Evolutionary conservation across 1,140 invertebrate species (phyloP).

Genomic region (Parasteatoda tepidariorum): DNA sequence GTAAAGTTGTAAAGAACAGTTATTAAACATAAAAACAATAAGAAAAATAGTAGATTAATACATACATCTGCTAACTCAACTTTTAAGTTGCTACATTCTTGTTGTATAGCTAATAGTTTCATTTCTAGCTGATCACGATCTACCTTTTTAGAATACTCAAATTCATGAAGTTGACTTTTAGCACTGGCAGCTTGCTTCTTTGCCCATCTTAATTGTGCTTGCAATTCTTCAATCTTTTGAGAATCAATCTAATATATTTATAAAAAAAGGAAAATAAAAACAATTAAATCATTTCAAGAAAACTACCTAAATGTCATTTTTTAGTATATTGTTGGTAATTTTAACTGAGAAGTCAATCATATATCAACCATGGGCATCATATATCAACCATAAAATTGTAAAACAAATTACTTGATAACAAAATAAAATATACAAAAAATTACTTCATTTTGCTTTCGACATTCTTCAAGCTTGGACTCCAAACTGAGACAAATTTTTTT

Average conservation of each 20-base stretch:
- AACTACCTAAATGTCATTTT: too few species aligned
- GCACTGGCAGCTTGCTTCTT: background rate
- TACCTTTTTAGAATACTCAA: conserved; percentile 23
- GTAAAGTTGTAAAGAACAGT: background rate
- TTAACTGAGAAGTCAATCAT: too few species aligned
- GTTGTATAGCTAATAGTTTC: conserved; percentile 24
- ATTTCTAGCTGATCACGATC: conserved; percentile 19
- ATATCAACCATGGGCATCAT: too few species aligned
- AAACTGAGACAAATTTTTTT: conserved; percentile 31
- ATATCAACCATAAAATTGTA: too few species aligned
- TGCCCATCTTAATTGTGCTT: conserved; percentile 27
- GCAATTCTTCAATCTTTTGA: conserved; percentile 23
- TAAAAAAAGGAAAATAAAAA: too few species aligned
- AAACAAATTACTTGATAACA: too few species aligned
- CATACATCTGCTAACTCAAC: conserved; percentile 34
- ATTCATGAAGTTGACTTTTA: conserved; percentile 12
- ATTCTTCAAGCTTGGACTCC: conserved; percentile 27
- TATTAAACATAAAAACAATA: background rate
- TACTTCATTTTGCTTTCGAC: conserved; percentile 31
- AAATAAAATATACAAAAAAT: too few species aligned
- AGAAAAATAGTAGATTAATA: background rate
- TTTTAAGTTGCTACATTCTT: conserved; percentile 47
- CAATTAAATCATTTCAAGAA: too few species aligned
- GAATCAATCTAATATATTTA: conserved; percentile 24
- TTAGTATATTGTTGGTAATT: too few species aligned